phyloP scores from a whole-genome alignment of 2,888 invertebrate genomes.

The Mimumesa dahlbomi region DNA sequence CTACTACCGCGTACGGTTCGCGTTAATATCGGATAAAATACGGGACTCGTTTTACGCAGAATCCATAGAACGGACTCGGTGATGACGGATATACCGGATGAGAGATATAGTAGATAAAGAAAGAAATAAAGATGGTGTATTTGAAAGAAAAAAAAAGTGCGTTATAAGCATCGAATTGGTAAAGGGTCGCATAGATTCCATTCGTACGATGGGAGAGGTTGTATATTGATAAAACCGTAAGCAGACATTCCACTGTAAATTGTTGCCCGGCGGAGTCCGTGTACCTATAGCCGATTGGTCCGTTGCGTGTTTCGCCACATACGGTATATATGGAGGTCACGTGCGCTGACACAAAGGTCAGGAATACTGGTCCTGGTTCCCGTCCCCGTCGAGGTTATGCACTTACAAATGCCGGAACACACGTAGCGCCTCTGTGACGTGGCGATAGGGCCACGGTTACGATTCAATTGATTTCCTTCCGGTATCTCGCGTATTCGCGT shows the following conservation, averaged over 20 bases:
- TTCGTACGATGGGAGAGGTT: conserved; percentile 42
- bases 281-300: conserved; percentile 37
- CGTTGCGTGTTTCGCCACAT: conserved; percentile 57
- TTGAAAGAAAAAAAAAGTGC: conserved; percentile 5
- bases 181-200: conserved; percentile 38
- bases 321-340: conserved; percentile 53
- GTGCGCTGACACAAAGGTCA: conserved; percentile 52
- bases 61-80: conserved; percentile 10
- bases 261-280: conserved; percentile 45
- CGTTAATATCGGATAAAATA: conserved; percentile 32
- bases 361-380: conserved; percentile 45
- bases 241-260: conserved; percentile 53
- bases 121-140: too few relatives aligned
- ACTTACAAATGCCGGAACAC: conserved; percentile 37
- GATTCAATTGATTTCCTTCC: conserved; percentile 11
- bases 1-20: background rate
- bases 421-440: conserved; percentile 10
- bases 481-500: conserved; percentile 1
- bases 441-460: background rate
- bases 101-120: background rate
- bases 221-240: conserved; percentile 58
- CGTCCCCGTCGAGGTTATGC: conserved; percentile 30
- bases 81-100: too few relatives aligned
- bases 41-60: conserved; percentile 10
- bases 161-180: conserved; percentile 33